Evolutionary conservation across 2,113 vertebrate species (phyloP).

Genomic region (Pelvicachromis taeniatus): DNA sequence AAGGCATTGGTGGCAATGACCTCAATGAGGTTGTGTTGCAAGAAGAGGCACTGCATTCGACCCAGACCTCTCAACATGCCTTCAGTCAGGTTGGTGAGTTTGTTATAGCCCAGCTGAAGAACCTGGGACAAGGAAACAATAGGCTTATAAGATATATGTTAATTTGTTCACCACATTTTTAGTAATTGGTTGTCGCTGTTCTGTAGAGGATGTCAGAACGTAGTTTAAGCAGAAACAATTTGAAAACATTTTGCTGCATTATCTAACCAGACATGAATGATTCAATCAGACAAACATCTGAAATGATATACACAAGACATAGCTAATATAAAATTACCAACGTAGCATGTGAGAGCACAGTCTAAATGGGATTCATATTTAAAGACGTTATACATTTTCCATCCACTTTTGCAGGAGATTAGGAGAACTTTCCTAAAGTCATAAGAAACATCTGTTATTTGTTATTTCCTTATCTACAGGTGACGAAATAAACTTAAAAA

Average conservation of each 20-base stretch:
- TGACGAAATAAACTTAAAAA: background rate
- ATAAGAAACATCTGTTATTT: background rate
- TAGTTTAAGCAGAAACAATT: background rate
- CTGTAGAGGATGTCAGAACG: background rate
- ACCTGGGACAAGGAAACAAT: constrained; percentile 58
- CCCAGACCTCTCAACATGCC: constrained; percentile 93
- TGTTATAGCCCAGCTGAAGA: constrained; percentile 95
- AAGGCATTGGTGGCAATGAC: constrained; percentile 90
- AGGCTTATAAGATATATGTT: background rate
- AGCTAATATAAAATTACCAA: background rate
- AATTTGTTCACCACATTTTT: background rate
- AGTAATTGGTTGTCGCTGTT: background rate
- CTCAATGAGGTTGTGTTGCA: constrained; percentile 97
- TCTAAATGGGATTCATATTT: background rate
- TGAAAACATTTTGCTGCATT: background rate
- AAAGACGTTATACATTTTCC: background rate
- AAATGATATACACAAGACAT: background rate
- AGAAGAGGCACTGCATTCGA: constrained; percentile 93
- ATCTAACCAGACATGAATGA: background rate
- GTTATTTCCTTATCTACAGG: background rate
- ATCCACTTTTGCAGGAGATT: background rate
- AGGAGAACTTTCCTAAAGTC: rapidly evolving
- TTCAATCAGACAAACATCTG: background rate
- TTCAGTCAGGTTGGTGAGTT: constrained; percentile 92
- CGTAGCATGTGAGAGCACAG: rapidly evolving